Evolutionary conservation across 2,797 vertebrate genomes (phyloP).

Genomic region (Cichlasoma orientale): DNA sequence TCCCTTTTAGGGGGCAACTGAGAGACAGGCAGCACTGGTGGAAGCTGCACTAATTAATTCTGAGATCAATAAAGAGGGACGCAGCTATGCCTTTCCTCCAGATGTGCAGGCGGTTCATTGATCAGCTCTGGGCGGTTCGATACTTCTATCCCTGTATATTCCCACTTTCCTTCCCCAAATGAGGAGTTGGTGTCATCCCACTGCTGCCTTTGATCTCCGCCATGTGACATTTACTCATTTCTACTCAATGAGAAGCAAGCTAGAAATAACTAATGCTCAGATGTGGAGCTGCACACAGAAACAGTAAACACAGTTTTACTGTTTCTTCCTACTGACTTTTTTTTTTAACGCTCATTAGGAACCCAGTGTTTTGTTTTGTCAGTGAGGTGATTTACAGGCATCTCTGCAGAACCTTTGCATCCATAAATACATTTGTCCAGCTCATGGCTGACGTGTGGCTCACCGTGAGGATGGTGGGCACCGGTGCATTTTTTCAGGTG

Average conservation of each 20-base stretch:
- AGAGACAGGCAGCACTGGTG: background rate
- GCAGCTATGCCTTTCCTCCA: constrained; percentile 42
- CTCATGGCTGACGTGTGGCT: background rate
- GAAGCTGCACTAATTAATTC: constrained; percentile 51
- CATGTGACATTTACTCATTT: constrained; percentile 29
- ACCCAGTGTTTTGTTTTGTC: background rate
- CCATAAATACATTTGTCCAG: background rate
- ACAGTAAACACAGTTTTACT: background rate
- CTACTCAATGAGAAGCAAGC: constrained; percentile 4
- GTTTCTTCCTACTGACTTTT: background rate
- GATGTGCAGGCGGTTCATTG: constrained; percentile 49
- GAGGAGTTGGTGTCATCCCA: constrained; percentile 11
- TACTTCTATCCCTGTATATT: constrained; percentile 14
- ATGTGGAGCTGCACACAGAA: background rate
- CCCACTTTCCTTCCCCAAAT: constrained; percentile 22
- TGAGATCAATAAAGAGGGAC: constrained; percentile 55
- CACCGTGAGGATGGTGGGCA: background rate
- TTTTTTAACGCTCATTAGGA: background rate
- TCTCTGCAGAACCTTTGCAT: background rate
- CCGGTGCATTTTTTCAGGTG: background rate
- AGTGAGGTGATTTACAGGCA: background rate
- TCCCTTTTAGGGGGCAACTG: background rate
- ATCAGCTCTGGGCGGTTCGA: constrained; percentile 20
- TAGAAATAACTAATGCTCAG: constrained; percentile 1
- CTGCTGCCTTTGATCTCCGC: constrained; percentile 31